phyloP scores from a whole-genome alignment of 2,888 invertebrate species.

The Mayetiola destructor region DNA sequence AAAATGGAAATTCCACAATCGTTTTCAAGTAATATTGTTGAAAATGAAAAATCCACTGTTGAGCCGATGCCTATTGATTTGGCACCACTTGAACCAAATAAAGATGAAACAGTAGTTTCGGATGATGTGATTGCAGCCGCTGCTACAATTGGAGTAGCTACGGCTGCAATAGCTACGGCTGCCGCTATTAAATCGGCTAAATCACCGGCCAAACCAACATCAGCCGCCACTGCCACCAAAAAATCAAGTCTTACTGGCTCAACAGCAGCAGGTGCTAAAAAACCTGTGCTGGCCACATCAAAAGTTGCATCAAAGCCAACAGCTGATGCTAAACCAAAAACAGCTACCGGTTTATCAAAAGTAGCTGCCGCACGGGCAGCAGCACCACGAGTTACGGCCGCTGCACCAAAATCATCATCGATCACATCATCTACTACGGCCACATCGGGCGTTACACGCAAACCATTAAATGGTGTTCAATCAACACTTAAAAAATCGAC shows the following conservation, averaged over 20 bases:
- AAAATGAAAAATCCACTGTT: background rate
- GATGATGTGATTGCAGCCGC: background rate
- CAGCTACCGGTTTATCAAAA: conserved; percentile 19
- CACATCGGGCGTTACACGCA: background rate
- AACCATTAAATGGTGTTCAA: background rate
- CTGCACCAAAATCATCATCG: conserved; percentile 13
- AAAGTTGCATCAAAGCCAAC: conserved; percentile 14
- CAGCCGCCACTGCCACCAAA: background rate
- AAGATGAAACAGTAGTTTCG: background rate
- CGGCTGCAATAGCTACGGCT: conserved; percentile 12
- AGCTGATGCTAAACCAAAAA: conserved; percentile 17
- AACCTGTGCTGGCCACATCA: conserved; percentile 18
- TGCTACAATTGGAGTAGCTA: background rate
- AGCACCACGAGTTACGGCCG: background rate
- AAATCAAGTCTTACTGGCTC: conserved; percentile 5
- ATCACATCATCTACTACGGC: too few species aligned
- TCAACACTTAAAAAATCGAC: background rate
- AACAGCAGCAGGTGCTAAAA: conserved; percentile 18
- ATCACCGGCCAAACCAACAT: background rate
- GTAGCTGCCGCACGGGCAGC: conserved; percentile 7
- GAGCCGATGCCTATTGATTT: background rate
- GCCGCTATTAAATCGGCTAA: background rate
- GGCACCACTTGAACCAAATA: background rate
- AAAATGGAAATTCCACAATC: background rate
- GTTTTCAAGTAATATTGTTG: background rate